Conservation (phyloP, 2,888 invertebrate species). For the Acanthosepion pharaonis region DNA sequence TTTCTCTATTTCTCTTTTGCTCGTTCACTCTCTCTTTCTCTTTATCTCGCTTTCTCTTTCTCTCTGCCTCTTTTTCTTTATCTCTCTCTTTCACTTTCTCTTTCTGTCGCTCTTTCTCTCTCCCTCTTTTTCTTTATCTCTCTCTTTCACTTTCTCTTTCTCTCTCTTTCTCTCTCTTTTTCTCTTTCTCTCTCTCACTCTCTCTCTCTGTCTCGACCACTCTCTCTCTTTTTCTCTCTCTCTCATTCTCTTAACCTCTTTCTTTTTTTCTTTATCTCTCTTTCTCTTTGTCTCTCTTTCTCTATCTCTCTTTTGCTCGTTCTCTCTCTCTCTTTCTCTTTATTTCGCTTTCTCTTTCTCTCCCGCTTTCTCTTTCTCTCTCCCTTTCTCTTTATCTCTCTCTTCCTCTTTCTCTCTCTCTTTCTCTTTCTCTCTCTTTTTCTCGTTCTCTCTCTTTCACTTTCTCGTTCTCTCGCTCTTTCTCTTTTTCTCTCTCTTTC, state of each 20-base stretch:
- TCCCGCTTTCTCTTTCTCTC: no score
- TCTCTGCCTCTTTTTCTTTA: not conserved
- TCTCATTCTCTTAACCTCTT: not conserved
- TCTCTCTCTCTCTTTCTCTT: no score
- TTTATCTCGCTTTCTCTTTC: not conserved
- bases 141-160: not conserved
- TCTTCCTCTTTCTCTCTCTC: no score
- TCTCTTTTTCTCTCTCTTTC: no score
- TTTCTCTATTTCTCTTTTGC: not conserved
- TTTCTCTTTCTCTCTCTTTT: no score
- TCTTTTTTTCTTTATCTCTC: not conserved
- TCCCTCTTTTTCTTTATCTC: fast-evolving
- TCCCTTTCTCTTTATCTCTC: no score
- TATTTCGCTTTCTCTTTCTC: no score
- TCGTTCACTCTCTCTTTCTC: not conserved
- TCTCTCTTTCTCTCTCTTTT: not conserved
- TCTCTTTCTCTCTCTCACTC: not conserved
- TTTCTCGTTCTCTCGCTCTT: no score
- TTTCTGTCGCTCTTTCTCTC: fast-evolving
- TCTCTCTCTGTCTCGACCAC: no score
- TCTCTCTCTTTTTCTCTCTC: not conserved
- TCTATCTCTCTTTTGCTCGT: no score
- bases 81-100: not conserved
- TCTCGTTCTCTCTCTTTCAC: no score
- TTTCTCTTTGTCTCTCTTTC: not conserved